phyloP scores from a whole-genome alignment of 2,797 vertebrate species.

The Masticophis lateralis region DNA sequence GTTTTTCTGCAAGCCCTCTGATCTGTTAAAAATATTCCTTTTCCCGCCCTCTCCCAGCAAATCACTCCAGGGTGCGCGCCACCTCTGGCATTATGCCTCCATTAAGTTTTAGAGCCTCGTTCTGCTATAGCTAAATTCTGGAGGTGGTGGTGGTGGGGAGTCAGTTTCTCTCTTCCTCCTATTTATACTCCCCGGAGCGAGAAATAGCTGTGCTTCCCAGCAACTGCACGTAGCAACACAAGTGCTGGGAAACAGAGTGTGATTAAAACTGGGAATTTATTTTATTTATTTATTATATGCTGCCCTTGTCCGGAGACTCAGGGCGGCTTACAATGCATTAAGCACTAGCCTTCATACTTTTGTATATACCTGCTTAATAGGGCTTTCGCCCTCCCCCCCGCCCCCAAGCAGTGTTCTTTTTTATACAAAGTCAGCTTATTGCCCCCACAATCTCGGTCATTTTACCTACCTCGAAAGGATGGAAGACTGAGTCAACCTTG shows the following conservation, averaged over 20 bases:
- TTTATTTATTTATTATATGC: too few relatives aligned
- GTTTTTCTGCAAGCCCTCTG: not conserved
- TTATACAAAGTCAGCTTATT: too few relatives aligned
- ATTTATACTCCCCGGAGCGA: not conserved
- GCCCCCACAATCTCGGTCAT: too few relatives aligned
- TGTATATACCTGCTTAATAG: too few relatives aligned
- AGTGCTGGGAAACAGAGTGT: not conserved
- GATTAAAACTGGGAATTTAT: not conserved
- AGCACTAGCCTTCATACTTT: too few relatives aligned
- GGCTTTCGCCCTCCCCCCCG: too few relatives aligned
- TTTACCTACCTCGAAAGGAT: too few relatives aligned
- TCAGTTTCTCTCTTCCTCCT: not conserved
- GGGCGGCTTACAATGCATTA: too few relatives aligned
- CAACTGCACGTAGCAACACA: not conserved
- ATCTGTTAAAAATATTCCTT: not conserved
- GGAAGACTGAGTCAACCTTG: too few relatives aligned
- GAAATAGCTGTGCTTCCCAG: not conserved
- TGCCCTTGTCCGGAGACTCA: too few relatives aligned
- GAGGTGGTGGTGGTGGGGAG: too few relatives aligned
- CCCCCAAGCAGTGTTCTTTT: too few relatives aligned
- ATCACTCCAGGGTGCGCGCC: not conserved
- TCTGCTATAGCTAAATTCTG: not conserved
- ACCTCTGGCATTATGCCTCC: not conserved
- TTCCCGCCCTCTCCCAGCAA: not conserved
- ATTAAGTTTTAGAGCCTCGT: not conserved